Conservation (phyloP, 2,113 vertebrate species). For the Mormyrus lacerda region DNA sequence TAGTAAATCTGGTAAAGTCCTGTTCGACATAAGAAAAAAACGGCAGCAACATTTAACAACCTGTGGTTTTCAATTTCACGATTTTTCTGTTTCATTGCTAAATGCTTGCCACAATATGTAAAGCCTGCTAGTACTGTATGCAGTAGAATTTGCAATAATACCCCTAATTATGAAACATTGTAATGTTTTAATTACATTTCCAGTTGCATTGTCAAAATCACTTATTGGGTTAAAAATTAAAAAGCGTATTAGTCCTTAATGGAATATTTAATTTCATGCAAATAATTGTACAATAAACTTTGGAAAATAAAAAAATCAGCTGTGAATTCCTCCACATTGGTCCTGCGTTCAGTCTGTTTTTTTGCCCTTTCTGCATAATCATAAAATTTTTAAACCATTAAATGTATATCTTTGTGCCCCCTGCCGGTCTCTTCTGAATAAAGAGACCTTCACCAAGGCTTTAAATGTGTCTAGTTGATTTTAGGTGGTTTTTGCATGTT, state of each 20-base stretch:
- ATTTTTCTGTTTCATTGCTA: not conserved
- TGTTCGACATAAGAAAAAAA: not conserved
- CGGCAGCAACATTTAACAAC: not conserved
- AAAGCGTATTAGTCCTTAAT: not conserved
- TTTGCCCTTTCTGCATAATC: not conserved
- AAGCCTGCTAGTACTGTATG: not conserved
- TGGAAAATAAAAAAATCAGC: not conserved
- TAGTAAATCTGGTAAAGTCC: not conserved
- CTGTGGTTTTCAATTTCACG: not conserved
- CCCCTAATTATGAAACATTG: not conserved
- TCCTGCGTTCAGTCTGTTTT: conserved; percentile 2
- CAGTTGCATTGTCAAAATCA: not conserved
- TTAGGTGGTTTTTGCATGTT: not conserved
- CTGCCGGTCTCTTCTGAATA: not conserved
- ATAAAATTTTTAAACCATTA: not conserved
- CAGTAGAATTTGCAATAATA: not conserved
- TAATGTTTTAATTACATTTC: not conserved
- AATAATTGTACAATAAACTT: conserved; percentile 2
- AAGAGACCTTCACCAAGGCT: not conserved
- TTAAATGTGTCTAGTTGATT: not conserved
- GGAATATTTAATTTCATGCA: not conserved
- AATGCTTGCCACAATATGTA: not conserved
- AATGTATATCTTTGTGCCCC: not conserved
- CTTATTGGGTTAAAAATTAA: not conserved
- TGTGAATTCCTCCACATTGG: conserved; percentile 1